phyloP scores from a whole-genome alignment of 2,797 vertebrate genomes.

The Acomys russatus region DNA sequence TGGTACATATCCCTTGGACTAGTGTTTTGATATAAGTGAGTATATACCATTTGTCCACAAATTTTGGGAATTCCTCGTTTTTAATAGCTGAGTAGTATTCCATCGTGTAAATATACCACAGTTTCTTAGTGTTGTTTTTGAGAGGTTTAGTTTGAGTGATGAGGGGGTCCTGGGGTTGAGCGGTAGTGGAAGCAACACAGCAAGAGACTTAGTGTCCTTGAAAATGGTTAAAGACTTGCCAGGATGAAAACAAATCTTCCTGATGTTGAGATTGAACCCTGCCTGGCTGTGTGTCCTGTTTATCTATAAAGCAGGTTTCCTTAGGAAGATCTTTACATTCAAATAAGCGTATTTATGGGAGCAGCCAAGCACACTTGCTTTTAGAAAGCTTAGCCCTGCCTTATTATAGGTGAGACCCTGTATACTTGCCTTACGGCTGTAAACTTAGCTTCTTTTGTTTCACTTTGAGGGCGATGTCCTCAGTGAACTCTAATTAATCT shows the following conservation, averaged over 20 bases:
- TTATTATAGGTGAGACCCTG: not conserved
- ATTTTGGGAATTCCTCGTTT: too few species aligned
- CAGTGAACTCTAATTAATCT: not conserved
- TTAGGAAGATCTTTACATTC: conserved; percentile 27
- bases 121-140: not conserved
- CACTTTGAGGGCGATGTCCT: conserved; percentile 29
- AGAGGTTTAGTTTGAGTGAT: not conserved
- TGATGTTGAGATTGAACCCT: not conserved
- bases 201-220: not conserved
- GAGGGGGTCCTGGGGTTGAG: not conserved
- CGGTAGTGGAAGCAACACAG: not conserved
- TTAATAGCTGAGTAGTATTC: too few species aligned
- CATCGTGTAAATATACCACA: too few species aligned
- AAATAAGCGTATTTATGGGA: not conserved
- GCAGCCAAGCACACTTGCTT: not conserved
- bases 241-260: conserved; percentile 8
- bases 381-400: not conserved
- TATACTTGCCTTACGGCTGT: not conserved
- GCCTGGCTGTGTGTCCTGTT: not conserved
- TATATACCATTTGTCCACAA: too few species aligned
- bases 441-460: conserved; percentile 6
- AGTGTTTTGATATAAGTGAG: too few species aligned
- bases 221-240: not conserved
- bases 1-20: too few species aligned
- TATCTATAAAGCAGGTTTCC: conserved; percentile 18